A percentile compares a stretch with the other conserved stretches of the same genome.
phyloP scores from a whole-genome alignment of 2,113 vertebrate species.

The Thomomys bottae region DNA sequence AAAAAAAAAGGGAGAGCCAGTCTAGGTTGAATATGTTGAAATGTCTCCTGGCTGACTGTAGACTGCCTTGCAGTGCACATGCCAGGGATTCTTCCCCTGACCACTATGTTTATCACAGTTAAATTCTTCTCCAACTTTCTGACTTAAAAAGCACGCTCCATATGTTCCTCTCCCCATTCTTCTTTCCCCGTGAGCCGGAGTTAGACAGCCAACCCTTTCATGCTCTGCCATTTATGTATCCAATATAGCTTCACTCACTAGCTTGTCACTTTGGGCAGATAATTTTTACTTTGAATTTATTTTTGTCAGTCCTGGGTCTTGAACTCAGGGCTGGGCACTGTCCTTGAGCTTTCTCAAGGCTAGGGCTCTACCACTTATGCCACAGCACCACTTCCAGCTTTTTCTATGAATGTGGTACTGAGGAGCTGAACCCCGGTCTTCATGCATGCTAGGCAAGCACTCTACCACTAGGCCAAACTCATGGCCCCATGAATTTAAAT shows the following conservation, averaged over 20 bases:
- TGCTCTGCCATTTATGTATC: not conserved
- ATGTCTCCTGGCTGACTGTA: not conserved
- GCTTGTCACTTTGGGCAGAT: slow-evolving; percentile 37
- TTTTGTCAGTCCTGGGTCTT: no score
- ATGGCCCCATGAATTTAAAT: no score
- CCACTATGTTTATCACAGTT: slow-evolving; percentile 65
- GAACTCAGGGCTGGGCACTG: no score
- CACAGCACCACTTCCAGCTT: no score
- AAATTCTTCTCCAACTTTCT: slow-evolving; percentile 48
- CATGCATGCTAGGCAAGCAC: no score
- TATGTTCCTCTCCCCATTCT: slow-evolving; percentile 10
- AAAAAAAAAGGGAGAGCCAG: not conserved
- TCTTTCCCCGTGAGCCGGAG: not conserved
- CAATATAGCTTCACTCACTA: slow-evolving; percentile 25
- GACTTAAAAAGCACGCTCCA: slow-evolving; percentile 49
- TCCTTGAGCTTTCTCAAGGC: no score
- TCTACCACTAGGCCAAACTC: no score
- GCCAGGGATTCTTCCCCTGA: slow-evolving; percentile 54
- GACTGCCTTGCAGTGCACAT: not conserved
- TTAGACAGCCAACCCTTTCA: slow-evolving; percentile 31
- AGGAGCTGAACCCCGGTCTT: no score
- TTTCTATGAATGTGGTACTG: no score
- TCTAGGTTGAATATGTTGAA: not conserved
- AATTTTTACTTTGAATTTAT: slow-evolving; percentile 31
- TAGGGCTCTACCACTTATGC: no score